Evolutionary conservation across 2,888 invertebrate genomes (phyloP).

Genomic region (Synanthedon myopaeformis): DNA sequence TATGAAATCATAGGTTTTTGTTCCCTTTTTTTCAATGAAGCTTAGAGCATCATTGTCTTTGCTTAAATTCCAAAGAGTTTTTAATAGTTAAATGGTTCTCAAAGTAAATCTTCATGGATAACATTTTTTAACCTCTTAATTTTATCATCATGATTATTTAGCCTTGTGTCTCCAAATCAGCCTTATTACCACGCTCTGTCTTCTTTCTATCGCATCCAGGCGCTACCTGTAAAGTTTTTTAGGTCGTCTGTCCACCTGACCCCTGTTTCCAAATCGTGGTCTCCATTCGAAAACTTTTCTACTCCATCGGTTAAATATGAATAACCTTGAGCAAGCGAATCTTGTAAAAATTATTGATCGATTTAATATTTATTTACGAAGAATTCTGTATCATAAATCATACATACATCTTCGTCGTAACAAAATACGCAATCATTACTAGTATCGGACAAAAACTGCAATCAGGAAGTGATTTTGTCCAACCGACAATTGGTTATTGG

Average conservation of each 20-base stretch:
- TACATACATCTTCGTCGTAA: too few relatives aligned
- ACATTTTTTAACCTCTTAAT: not conserved
- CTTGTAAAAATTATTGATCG: not conserved
- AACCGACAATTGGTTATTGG: conserved; percentile 14
- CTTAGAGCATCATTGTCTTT: not conserved
- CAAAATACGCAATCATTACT: conserved; percentile 11
- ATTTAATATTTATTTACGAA: not conserved
- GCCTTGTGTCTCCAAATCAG: too few relatives aligned
- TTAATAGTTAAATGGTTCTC: not conserved
- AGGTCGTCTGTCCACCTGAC: too few relatives aligned
- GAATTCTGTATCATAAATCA: not conserved
- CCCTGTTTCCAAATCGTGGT: too few relatives aligned
- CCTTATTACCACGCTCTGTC: too few relatives aligned
- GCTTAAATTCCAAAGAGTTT: not conserved
- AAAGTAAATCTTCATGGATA: not conserved
- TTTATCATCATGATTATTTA: not conserved
- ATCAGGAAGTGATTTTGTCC: conserved; percentile 29
- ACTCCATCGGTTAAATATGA: not conserved
- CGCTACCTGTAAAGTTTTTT: too few relatives aligned
- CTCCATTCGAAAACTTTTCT: too few relatives aligned
- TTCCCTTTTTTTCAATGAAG: not conserved
- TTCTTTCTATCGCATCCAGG: too few relatives aligned
- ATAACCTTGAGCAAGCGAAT: not conserved
- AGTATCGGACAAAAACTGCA: conserved; percentile 18
- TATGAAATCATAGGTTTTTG: not conserved